Evolutionary conservation across 2,888 invertebrate genomes (phyloP).

Genomic region (Neoscelio sp.): DNA sequence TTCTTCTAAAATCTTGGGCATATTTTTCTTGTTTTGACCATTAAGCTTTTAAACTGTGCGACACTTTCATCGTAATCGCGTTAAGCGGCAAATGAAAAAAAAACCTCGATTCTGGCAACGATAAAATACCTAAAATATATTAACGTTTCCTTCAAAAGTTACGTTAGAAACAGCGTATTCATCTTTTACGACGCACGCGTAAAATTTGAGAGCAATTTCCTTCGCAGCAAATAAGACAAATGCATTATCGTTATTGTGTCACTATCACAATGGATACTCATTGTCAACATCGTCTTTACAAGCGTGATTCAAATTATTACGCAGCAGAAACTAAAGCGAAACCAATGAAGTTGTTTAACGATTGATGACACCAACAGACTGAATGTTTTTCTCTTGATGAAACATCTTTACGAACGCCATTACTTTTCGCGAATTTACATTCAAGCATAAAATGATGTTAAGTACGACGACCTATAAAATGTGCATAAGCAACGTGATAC

Average conservation of each 20-base stretch:
- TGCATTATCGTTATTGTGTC: slow-evolving; percentile 22
- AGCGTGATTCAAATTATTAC: not conserved
- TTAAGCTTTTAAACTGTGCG: slow-evolving; percentile 23
- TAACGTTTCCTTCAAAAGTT: not conserved
- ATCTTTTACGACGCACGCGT: too few species aligned
- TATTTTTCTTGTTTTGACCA: slow-evolving; percentile 20
- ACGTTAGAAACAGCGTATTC: too few species aligned
- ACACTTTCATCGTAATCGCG: slow-evolving; percentile 51
- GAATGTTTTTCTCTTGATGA: not conserved
- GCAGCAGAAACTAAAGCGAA: not conserved
- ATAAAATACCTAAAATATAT: not conserved
- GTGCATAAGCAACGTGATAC: not conserved
- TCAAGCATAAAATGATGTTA: not conserved
- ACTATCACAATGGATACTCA: slow-evolving; percentile 33
- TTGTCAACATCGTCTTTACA: slow-evolving; percentile 15
- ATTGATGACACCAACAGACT: not conserved
- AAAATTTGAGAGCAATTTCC: slow-evolving; percentile 6
- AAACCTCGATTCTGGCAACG: too few species aligned
- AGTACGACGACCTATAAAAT: slow-evolving; percentile 15
- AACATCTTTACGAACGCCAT: not conserved
- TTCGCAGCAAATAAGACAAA: slow-evolving; percentile 1
- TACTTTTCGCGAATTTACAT: slow-evolving; percentile 19
- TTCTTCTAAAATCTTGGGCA: slow-evolving; percentile 19
- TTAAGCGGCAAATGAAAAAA: slow-evolving; percentile 28
- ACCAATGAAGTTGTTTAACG: not conserved